Evolutionary conservation across 2,113 vertebrate species (phyloP).

Genomic region (Apodemus speciosus): DNA sequence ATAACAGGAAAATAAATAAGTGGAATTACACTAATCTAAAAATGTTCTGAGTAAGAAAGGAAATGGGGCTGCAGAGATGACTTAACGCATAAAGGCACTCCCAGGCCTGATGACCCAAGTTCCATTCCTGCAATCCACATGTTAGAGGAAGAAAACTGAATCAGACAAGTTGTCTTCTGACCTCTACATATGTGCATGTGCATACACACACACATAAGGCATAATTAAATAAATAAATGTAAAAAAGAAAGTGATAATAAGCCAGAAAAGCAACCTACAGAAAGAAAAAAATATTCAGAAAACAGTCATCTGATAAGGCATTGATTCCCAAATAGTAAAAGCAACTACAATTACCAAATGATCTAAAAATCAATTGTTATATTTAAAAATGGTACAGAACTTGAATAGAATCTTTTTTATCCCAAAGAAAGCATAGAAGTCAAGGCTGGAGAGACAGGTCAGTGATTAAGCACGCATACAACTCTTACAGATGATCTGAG

Average conservation of each 20-base stretch:
- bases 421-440: not conserved
- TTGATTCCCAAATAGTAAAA: not conserved
- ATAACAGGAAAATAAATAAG: not conserved
- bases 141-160: not conserved
- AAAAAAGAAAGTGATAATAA: not conserved
- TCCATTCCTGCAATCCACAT: not conserved
- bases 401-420: not conserved
- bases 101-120: not conserved
- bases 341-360: not conserved
- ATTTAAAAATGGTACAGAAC: not conserved
- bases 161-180: not conserved
- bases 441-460: not conserved
- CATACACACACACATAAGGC: not conserved
- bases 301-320: not conserved
- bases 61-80: not conserved
- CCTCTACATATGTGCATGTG: not conserved
- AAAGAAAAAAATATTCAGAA: not conserved
- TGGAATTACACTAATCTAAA: not conserved
- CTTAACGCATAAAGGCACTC: not conserved
- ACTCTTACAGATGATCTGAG: not conserved
- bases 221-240: not conserved
- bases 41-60: not conserved
- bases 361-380: not conserved
- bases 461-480: not conserved
- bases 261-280: not conserved